A percentile compares a stretch with the other conserved stretches of the same genome.
Evolutionary conservation across 2,797 vertebrate genomes (phyloP).

Genomic region (Hephaestus fuliginosus): DNA sequence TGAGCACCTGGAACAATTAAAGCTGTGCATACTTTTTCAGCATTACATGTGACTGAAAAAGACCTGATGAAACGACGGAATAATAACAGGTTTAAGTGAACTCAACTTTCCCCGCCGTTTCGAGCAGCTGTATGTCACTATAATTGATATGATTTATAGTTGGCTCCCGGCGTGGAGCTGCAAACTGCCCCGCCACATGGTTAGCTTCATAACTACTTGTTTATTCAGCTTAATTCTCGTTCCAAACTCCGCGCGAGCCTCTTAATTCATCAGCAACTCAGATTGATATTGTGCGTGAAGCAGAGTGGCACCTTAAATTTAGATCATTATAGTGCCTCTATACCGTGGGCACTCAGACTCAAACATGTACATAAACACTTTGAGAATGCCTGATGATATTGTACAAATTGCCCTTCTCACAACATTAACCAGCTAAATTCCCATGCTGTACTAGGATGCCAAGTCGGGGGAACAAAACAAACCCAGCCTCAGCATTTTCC

Average conservation of each 20-base stretch:
- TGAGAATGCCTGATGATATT: constrained; percentile 64
- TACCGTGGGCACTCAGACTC: constrained; percentile 54
- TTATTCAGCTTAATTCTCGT: constrained; percentile 59
- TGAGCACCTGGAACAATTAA: constrained; percentile 45
- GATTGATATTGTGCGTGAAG: constrained; percentile 67
- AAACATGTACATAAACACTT: constrained; percentile 65
- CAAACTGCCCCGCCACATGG: constrained; percentile 45
- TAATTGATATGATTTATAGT: constrained; percentile 59
- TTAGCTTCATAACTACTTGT: constrained; percentile 49
- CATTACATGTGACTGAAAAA: constrained; percentile 2
- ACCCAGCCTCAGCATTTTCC: constrained; percentile 77
- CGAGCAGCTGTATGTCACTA: constrained; percentile 49
- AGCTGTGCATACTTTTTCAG: constrained; percentile 15
- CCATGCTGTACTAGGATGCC: constrained; percentile 64
- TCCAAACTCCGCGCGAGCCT: constrained; percentile 33
- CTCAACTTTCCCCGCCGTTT: constrained; percentile 14
- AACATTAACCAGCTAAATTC: constrained; percentile 82
- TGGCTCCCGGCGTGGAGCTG: constrained; percentile 2
- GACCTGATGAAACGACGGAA: background rate
- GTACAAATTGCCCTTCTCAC: constrained; percentile 83
- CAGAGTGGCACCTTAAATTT: constrained; percentile 57
- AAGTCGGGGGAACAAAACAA: constrained; percentile 73
- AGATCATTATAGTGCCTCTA: constrained; percentile 41
- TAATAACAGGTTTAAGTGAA: constrained; percentile 16
- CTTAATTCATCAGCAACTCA: constrained; percentile 62